Conservation (phyloP, 2,797 vertebrate genomes). For the Prunella strophiata region DNA sequence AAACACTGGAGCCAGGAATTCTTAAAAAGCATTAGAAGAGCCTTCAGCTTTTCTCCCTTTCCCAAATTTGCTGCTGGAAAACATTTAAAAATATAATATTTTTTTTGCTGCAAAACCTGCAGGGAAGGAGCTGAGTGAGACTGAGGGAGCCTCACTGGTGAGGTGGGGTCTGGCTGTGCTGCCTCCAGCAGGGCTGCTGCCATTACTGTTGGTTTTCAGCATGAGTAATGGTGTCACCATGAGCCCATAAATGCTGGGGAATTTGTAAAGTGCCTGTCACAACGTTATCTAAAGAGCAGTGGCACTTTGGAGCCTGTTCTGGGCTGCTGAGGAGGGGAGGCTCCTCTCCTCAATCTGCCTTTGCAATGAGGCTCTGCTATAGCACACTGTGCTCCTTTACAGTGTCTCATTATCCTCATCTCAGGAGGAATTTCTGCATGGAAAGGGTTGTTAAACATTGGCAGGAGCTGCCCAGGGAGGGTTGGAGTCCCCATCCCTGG, state of each 20-base stretch:
- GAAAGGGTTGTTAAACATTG: background rate
- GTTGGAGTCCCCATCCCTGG: background rate
- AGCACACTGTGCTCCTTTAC: background rate
- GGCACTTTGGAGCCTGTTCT: background rate
- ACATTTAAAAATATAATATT: background rate
- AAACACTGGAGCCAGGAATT: background rate
- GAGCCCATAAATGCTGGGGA: background rate
- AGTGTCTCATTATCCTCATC: background rate
- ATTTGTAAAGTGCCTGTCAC: conserved; percentile 38
- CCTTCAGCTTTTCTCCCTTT: background rate
- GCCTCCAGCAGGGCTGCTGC: background rate
- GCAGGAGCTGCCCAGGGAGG: background rate
- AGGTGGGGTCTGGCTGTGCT: background rate
- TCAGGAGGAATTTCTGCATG: background rate
- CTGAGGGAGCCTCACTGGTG: background rate
- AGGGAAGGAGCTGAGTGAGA: background rate
- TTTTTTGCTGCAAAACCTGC: background rate
- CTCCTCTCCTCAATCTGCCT: background rate
- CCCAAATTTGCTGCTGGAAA: background rate
- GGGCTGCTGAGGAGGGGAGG: background rate
- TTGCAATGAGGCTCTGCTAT: background rate
- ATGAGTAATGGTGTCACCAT: background rate
- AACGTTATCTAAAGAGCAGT: background rate
- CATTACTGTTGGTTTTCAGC: background rate
- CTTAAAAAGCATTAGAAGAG: background rate